phyloP scores from a whole-genome alignment of 2,113 vertebrate species.

The Microtus montanus region DNA sequence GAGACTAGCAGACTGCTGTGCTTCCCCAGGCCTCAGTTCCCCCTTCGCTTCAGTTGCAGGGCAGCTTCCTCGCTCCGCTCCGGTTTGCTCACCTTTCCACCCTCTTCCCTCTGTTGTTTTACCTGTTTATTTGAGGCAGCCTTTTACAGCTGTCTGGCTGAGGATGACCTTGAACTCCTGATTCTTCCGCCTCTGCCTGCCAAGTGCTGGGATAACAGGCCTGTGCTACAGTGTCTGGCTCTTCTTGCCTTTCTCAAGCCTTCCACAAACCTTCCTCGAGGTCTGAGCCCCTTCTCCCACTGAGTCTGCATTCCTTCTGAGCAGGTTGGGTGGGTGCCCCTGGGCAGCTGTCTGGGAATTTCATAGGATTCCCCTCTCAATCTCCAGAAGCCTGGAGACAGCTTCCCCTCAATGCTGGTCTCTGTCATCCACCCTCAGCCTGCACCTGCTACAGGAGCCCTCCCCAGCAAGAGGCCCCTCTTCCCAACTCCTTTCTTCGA shows the following conservation, averaged over 20 bases:
- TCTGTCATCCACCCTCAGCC: background rate
- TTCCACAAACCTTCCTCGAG: background rate
- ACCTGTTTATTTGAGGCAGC: background rate
- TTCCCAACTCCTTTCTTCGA: background rate
- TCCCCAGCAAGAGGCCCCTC: background rate
- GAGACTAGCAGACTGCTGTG: background rate
- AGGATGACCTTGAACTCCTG: background rate
- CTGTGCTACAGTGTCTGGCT: rapidly evolving
- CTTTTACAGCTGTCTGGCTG: background rate
- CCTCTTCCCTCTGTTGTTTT: background rate
- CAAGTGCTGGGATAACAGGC: background rate
- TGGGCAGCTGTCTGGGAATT: too few species aligned
- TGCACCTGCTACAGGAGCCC: background rate
- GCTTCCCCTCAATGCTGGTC: background rate
- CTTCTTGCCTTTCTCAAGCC: background rate
- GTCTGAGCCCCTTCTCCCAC: background rate
- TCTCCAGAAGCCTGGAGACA: background rate
- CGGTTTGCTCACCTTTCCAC: too few species aligned
- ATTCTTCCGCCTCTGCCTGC: background rate
- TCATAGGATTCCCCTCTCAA: too few species aligned
- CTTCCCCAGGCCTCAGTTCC: background rate
- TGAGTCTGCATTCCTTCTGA: background rate
- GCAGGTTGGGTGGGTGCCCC: background rate
- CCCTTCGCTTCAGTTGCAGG: background rate
- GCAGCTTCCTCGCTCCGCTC: background rate